Conservation (phyloP, 2,888 invertebrate genomes). For the Pegoplata infirma region DNA sequence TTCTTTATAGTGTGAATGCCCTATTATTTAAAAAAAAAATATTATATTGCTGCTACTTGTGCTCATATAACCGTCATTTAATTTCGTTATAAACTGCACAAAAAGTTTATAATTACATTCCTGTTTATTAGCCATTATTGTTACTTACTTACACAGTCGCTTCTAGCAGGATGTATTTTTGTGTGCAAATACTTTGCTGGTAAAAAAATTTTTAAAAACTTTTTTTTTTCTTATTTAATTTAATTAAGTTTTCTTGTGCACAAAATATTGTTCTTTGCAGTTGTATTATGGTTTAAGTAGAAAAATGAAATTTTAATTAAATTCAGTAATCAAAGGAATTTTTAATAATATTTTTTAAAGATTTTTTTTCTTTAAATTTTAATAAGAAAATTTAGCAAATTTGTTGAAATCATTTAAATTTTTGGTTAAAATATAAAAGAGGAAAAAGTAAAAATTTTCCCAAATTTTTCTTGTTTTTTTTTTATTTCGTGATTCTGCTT, state of each 20-base stretch:
- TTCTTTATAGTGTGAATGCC: too few species aligned
- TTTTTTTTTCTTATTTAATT: constrained; percentile 43
- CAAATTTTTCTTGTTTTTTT: too few species aligned
- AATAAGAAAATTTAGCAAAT: too few species aligned
- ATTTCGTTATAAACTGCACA: constrained; percentile 47
- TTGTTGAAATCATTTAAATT: too few species aligned
- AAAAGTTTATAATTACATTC: constrained; percentile 75
- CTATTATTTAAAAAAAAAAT: too few species aligned
- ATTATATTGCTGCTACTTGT: constrained; percentile 24
- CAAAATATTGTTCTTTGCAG: background rate
- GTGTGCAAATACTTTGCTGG: constrained; percentile 35
- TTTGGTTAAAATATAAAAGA: too few species aligned
- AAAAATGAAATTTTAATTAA: constrained; percentile 49
- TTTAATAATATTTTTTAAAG: constrained; percentile 6
- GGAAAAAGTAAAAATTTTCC: too few species aligned
- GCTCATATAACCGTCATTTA: constrained; percentile 40
- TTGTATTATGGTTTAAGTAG: constrained; percentile 28
- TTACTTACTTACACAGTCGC: constrained; percentile 59
- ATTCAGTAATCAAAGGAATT: constrained; percentile 40
- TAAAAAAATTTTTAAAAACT: constrained; percentile 58
- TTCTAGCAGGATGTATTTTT: constrained; percentile 4
- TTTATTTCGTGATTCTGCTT: too few species aligned
- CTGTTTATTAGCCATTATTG: constrained; percentile 75
- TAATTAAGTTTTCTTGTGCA: constrained; percentile 34
- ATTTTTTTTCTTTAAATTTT: constrained; percentile 30